A percentile compares a stretch with the other conserved stretches of the same genome.
Conservation (phyloP, 2,797 vertebrate species). For the Acipenser transmontanus region DNA sequence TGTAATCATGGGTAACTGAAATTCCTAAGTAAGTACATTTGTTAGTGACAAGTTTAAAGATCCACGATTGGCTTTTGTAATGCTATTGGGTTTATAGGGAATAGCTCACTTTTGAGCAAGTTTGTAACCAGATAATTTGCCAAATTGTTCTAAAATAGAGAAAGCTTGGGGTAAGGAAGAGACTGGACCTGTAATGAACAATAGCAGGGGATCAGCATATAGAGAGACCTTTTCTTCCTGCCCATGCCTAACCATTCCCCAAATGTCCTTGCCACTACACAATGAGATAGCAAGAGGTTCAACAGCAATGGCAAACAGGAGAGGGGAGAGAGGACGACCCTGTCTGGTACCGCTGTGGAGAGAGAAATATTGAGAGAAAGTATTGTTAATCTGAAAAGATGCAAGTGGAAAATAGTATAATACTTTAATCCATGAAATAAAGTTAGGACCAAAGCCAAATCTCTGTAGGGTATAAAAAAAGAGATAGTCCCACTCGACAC, state of each 20-base stretch:
- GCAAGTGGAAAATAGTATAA: slow-evolving; percentile 9
- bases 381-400: slow-evolving; percentile 15
- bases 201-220: slow-evolving; percentile 13
- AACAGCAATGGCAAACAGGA: neutral
- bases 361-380: slow-evolving; percentile 7
- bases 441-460: slow-evolving; percentile 6
- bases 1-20: slow-evolving; percentile 8
- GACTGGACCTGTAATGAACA: neutral
- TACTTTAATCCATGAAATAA: slow-evolving; percentile 17
- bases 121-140: slow-evolving; percentile 16
- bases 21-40: slow-evolving; percentile 17
- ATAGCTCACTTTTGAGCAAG: neutral
- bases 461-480: slow-evolving; percentile 4
- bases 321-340: slow-evolving; percentile 8
- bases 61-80: too few species aligned
- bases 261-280: neutral
- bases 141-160: slow-evolving; percentile 7
- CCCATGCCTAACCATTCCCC: neutral
- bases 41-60: slow-evolving; percentile 12
- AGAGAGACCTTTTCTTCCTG: slow-evolving; percentile 9
- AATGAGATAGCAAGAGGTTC: slow-evolving; percentile 12
- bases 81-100: too few species aligned
- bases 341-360: slow-evolving; percentile 5
- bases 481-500: slow-evolving; percentile 8
- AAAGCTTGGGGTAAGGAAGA: neutral